Evolutionary conservation across 2,888 invertebrate genomes (phyloP), one percentile per base, ranked within the genome.

Genomic region (Bugulina stolonifera): DNA sequence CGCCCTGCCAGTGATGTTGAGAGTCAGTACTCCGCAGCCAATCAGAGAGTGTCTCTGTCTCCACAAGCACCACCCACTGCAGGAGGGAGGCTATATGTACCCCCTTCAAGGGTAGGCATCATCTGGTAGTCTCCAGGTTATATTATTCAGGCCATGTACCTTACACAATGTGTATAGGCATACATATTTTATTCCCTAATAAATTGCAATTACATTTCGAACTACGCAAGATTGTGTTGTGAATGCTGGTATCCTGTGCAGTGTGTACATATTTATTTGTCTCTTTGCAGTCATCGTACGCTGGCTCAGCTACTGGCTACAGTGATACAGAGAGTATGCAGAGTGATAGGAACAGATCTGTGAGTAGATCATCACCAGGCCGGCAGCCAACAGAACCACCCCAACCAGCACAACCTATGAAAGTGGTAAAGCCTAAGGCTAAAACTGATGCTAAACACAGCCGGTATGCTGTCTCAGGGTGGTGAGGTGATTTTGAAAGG

Each of bases 311-410:
- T 32, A 32, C 64, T 32, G 64, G 64, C 10, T 32, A 64, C 32
- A 64, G 32, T 10, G 64, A 64, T 64, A 64, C 34, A n/a, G 64
- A 64, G 32, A 64, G 64, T n/a, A 10, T 43, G 43, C 64, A 64
- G 18, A 27, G 25, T 32, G 64, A 64, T 27, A 27, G 64, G 32
- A 64, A 64, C 27, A 64, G 64, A 32, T 64, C 64, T 25, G 64
- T 64, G 64, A 64, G 64, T 64, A 22, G 64, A 14, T 64, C 64
- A 10, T 27, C 64, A 18, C 25, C 64, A 22, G 27, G 64, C 5
- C 27, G 18, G 22, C 34, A 14, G n/a, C 32, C 64, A 2, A 32
- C 22, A 25, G 64, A 27, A 3, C 64, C 64, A 5, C 29, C 64
- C 32, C 32, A 14, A 22, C 29, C 64, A 14, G 23, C 57, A n/a